These are phyloP conservation scores for Drosophila equinoxialis DNA, from an alignment of 1,140 invertebrate species.

Conservation along the genomic window DNA sequence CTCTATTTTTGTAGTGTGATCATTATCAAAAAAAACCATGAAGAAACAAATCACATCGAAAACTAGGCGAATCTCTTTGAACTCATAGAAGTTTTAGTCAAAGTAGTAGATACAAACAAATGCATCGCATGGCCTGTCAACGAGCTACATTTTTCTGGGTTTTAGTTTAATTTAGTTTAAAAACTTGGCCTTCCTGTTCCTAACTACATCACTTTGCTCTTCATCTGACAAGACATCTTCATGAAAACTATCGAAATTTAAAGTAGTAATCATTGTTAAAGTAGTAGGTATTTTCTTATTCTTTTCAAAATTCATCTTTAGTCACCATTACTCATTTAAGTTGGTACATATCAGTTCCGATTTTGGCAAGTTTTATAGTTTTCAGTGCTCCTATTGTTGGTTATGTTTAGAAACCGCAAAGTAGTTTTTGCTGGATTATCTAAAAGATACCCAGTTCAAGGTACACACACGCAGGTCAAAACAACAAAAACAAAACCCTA, in stretches of 20 bases:
- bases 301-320: no score
- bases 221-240: no score
- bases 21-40: slow-evolving; percentile 43
- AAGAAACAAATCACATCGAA: slow-evolving; percentile 15
- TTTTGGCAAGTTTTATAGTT: slow-evolving; percentile 43
- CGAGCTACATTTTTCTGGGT: neutral
- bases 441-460: slow-evolving; percentile 9
- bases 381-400: neutral
- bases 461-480: neutral
- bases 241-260: no score
- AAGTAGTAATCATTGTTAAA: no score
- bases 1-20: slow-evolving; percentile 59
- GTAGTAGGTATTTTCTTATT: no score
- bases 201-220: no score
- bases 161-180: slow-evolving; percentile 2
- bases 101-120: neutral
- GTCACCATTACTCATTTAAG: no score
- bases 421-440: slow-evolving; percentile 6
- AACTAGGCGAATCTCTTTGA: neutral
- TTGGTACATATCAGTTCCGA: neutral
- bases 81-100: neutral
- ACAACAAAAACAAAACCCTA: slow-evolving; percentile 26
- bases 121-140: neutral
- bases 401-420: slow-evolving; percentile 37
- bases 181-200: neutral